A percentile compares a stretch with the other conserved stretches of the same genome.
Conservation (phyloP, 2,888 invertebrate genomes). For the Apodemia mormo region DNA sequence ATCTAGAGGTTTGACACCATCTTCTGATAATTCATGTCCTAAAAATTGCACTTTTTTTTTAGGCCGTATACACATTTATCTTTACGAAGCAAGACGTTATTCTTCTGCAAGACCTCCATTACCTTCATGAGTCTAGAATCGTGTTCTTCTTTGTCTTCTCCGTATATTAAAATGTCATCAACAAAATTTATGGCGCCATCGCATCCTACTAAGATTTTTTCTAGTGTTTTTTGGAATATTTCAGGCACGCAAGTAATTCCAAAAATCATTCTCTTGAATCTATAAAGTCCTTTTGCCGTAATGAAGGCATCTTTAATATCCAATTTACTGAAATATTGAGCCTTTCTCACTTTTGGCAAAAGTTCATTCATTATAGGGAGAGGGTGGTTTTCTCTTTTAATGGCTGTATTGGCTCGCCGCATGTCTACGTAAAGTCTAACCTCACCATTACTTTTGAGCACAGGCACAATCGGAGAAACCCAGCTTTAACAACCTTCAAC, state of each 20-base stretch:
- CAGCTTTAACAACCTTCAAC: conserved; percentile 32
- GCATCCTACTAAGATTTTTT: neutral
- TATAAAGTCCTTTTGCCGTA: neutral
- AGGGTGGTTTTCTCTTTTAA: neutral
- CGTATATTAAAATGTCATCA: conserved; percentile 21
- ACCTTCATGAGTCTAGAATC: conserved; percentile 32
- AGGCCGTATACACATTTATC: conserved; percentile 33
- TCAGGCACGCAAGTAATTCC: conserved; percentile 22
- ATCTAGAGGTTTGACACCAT: conserved; percentile 35
- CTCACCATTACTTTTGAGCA: conserved; percentile 23
- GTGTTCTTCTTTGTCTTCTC: conserved; percentile 23
- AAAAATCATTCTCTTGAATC: neutral
- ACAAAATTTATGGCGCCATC: conserved; percentile 12
- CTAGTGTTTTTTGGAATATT: conserved; percentile 10
- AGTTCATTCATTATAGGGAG: neutral
- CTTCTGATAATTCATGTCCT: conserved; percentile 34
- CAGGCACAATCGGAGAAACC: conserved; percentile 34
- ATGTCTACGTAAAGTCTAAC: neutral
- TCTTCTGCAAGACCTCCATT: conserved; percentile 30
- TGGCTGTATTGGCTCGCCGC: conserved; percentile 5
- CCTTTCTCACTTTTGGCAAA: conserved; percentile 9
- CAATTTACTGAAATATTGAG: conserved; percentile 2
- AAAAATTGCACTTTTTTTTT: conserved; percentile 31
- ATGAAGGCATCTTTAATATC: conserved; percentile 12
- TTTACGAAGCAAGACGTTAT: conserved; percentile 34